Evolutionary conservation across 2,113 vertebrate species (phyloP).

Genomic region (Plestiodon gilberti): DNA sequence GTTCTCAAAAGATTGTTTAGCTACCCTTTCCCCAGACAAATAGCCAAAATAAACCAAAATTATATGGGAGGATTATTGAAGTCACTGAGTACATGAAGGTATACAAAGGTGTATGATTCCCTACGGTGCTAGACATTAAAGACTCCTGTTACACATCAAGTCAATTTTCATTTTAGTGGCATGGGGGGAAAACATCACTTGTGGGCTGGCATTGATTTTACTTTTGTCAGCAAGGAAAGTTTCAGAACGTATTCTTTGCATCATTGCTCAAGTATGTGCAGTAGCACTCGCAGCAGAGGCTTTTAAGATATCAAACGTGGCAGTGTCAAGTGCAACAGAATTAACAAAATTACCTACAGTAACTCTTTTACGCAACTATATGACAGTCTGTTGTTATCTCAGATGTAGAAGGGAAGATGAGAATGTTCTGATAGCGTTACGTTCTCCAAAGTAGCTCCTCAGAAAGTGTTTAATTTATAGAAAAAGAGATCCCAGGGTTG

Average conservation of each 20-base stretch:
- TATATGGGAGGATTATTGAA: slow-evolving; percentile 18
- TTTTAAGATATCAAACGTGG: slow-evolving; percentile 3
- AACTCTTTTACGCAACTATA: not conserved
- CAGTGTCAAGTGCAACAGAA: not conserved
- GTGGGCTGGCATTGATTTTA: not conserved
- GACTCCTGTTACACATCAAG: slow-evolving; percentile 21
- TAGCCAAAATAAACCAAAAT: slow-evolving; percentile 36
- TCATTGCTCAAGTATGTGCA: slow-evolving; percentile 9
- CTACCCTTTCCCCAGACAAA: slow-evolving; percentile 20
- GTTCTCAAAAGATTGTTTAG: not conserved
- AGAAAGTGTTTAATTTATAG: not conserved
- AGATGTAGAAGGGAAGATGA: not conserved
- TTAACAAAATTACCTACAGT: not conserved
- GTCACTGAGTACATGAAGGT: slow-evolving; percentile 1
- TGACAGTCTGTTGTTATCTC: slow-evolving; percentile 1
- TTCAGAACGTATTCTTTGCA: slow-evolving; percentile 33
- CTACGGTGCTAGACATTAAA: slow-evolving; percentile 6
- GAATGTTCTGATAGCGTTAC: not conserved
- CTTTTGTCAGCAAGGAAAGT: not conserved
- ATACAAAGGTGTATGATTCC: slow-evolving; percentile 13
- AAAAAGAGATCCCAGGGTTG: not conserved
- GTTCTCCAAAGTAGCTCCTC: not conserved
- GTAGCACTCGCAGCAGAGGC: not conserved
- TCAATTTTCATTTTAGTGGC: slow-evolving; percentile 34
- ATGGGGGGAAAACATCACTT: not conserved